Conservation (phyloP, 2,888 invertebrate species). For the Clunio marinus region DNA sequence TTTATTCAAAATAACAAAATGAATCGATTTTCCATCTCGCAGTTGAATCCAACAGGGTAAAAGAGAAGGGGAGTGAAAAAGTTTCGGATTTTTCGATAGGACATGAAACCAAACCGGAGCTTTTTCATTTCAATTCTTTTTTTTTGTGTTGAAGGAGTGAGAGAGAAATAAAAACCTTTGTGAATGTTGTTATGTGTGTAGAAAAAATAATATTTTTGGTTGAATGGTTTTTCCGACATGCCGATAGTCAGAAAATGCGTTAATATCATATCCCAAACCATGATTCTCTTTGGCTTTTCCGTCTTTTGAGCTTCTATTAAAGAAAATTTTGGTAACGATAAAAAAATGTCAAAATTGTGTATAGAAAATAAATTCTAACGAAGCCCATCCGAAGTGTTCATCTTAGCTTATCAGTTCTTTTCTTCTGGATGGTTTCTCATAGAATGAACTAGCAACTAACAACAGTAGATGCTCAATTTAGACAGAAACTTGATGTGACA, state of each 20-base stretch:
- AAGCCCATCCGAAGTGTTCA: conserved; percentile 5
- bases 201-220: conserved; percentile 15
- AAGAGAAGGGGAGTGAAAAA: not conserved
- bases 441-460: not conserved
- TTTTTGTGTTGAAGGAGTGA: not conserved
- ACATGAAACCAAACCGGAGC: not conserved
- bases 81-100: not conserved
- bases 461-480: not conserved
- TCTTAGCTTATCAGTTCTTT: conserved; percentile 18
- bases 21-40: conserved; percentile 30
- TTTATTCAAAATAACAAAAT: conserved; percentile 24
- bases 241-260: not conserved
- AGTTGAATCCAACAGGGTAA: not conserved
- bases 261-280: not conserved
- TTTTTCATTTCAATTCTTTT: no score
- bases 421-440: not conserved
- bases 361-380: not conserved
- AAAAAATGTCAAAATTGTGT: not conserved
- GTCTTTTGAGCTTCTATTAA: not conserved
- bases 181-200: not conserved
- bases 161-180: not conserved
- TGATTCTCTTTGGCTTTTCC: not conserved
- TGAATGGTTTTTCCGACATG: not conserved
- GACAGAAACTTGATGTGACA: not conserved
- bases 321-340: not conserved